Evolutionary conservation across 2,888 invertebrate species (phyloP).

Genomic region (Tachystola acroxantha): DNA sequence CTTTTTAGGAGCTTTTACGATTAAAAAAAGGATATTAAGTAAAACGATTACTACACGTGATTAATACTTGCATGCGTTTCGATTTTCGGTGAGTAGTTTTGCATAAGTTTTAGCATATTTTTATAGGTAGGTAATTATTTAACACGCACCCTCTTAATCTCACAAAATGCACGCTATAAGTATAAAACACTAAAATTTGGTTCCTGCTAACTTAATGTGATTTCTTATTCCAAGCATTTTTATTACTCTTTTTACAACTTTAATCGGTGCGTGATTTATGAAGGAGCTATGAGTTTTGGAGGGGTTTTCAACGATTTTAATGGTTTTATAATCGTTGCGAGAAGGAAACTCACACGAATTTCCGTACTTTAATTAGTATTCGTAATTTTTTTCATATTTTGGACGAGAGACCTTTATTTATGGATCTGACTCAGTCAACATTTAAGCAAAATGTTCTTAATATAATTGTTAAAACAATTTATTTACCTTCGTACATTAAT

Average conservation of each 20-base stretch:
- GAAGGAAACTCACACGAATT: conserved; percentile 16
- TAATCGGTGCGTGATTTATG: conserved; percentile 49
- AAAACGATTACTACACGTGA: conserved; percentile 14
- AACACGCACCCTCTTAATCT: too few species aligned
- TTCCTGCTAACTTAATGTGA: conserved; percentile 22
- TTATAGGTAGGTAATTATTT: too few species aligned
- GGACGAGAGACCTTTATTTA: too few species aligned
- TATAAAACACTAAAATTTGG: background rate
- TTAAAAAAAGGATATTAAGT: conserved; percentile 33
- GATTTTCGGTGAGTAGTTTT: too few species aligned
- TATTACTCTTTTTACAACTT: conserved; percentile 38
- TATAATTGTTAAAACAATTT: conserved; percentile 38
- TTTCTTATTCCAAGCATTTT: conserved; percentile 23
- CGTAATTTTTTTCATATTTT: too few species aligned
- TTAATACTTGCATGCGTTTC: background rate
- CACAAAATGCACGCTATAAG: background rate
- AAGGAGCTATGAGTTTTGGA: conserved; percentile 31
- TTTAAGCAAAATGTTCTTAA: conserved; percentile 17
- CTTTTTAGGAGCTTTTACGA: conserved; percentile 46
- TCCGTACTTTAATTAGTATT: conserved; percentile 20
- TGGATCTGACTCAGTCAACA: too few species aligned
- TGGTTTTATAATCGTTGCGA: conserved; percentile 42
- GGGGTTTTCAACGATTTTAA: conserved; percentile 33
- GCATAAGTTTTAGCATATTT: too few species aligned
- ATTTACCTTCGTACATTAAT: conserved; percentile 56